Base-by-base conservation (phyloP, 2,113 vertebrate species). In the Coturnix japonica region DNA sequence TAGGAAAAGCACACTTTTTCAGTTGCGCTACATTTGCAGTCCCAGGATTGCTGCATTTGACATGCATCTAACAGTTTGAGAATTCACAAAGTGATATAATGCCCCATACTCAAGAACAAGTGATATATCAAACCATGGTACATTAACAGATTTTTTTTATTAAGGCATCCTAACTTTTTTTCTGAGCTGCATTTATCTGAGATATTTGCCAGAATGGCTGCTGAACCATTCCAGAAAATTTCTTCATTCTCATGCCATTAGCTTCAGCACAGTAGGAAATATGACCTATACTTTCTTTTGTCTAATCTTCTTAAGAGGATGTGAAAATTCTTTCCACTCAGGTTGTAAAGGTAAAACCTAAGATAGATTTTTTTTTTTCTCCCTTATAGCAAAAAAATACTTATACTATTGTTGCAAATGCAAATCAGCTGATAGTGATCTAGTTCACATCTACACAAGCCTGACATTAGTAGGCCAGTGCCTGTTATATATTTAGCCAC, bases 221-320 rank as follows among this genome's bases (percentile, higher is more conserved):
- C 84, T 96, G 78, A 93, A 76, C 78, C 65, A 85, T 90, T 79
- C 47, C 54, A 87, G 84, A 87, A 94, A 93, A 87, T 81, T 5
- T 86, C 73, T 95, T 88, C 56, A 57, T 91, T 88, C 76, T 44
- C 93, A 70, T 67, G 44, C 82, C 67, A 75, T 93, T 88, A 91
- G 37, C 74, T 93, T 70, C 47, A 65, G 69, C 71, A 80, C 84
- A 73, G 77, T 61, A 87, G 82, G 79, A 84, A 60, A 51, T 61
- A 65, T 91, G 82, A 82, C 80, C 93, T 88, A 90, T 84, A 10
- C 41, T 69, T 90, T 71, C 53, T 93, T 73, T 93, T 83, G 79
- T 84, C 61, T 90, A 87, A 91, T 76, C 57, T 57, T 91, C 70
- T 59, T 28, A 76, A 93, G 69, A 79, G 44, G 33, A 44, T 69